Percentiles rank a stretch among this genome's conserved stretches.
These are phyloP conservation scores for Leucophora obtusa DNA, from an alignment of 2,888 invertebrate genomes.

Conservation along the genomic window DNA sequence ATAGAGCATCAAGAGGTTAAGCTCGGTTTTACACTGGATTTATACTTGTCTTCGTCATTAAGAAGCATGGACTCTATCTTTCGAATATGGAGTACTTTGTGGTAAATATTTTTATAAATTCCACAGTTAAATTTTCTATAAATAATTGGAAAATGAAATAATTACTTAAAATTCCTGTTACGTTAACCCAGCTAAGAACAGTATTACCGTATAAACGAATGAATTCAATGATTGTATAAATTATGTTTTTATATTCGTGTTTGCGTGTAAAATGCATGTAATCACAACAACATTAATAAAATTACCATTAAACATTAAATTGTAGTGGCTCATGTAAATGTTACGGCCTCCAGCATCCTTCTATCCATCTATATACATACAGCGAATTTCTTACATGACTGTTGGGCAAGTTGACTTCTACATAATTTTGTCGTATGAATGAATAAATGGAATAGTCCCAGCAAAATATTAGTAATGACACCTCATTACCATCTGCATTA, in stretches of 20 bases:
- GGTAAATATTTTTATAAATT: too few species aligned
- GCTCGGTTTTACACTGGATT: too few species aligned
- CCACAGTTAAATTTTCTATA: too few species aligned
- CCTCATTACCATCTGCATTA: too few species aligned
- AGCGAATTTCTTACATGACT: conserved; percentile 61
- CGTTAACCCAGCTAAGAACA: conserved; percentile 21
- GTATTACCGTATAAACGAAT: conserved; percentile 16
- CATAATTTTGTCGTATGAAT: conserved; percentile 36
- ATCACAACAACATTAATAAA: conserved; percentile 67
- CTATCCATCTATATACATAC: neutral
- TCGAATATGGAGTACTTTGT: too few species aligned
- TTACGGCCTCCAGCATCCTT: conserved; percentile 15
- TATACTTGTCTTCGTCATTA: too few species aligned
- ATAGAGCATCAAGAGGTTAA: too few species aligned
- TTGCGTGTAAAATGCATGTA: conserved; percentile 72
- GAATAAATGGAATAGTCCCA: too few species aligned
- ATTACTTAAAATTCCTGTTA: neutral
- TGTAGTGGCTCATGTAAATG: conserved; percentile 65
- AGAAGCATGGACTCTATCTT: too few species aligned
- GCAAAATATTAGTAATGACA: too few species aligned
- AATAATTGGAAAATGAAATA: too few species aligned
- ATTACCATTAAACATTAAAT: conserved; percentile 72
- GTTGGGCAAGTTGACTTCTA: conserved; percentile 69
- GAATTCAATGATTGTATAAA: conserved; percentile 8
- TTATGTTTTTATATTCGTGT: conserved; percentile 36